Percentiles rank a stretch among this genome's conserved stretches.
phyloP scores from a whole-genome alignment of 2,888 invertebrate species.

The Eubasilissa splendida region DNA sequence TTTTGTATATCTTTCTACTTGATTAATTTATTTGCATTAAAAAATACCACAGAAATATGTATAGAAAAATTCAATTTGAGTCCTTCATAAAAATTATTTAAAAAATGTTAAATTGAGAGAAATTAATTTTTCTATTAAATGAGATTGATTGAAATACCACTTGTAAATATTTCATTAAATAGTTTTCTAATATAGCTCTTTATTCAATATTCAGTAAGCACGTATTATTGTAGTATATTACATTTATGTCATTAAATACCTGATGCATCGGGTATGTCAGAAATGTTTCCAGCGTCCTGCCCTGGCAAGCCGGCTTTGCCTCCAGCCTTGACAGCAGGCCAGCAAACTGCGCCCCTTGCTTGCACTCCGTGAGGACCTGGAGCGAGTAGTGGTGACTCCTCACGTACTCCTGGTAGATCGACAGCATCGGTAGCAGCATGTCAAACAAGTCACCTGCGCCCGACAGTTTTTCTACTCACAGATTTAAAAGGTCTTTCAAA shows the following conservation, averaged over 20 bases:
- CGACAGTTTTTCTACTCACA: constrained; percentile 58
- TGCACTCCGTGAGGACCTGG: constrained; percentile 93
- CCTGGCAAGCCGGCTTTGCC: constrained; percentile 89
- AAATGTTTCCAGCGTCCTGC: constrained; percentile 89
- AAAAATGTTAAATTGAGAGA: too few relatives aligned
- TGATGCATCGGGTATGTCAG: constrained; percentile 96
- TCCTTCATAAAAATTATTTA: too few relatives aligned
- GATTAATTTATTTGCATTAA: too few relatives aligned
- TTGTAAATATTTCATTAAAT: too few relatives aligned
- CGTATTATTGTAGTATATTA: too few relatives aligned
- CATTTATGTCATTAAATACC: constrained; percentile 67
- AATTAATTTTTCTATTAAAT: too few relatives aligned
- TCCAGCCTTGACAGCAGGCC: constrained; percentile 85
- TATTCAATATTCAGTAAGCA: too few relatives aligned
- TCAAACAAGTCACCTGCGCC: constrained; percentile 91
- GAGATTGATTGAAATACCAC: too few relatives aligned
- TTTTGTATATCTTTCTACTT: too few relatives aligned
- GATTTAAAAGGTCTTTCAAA: constrained; percentile 53
- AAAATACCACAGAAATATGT: too few relatives aligned
- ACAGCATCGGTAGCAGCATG: constrained; percentile 94
- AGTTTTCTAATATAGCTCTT: too few relatives aligned
- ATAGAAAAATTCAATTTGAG: too few relatives aligned
- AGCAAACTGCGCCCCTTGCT: constrained; percentile 86
- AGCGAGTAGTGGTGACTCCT: constrained; percentile 95
- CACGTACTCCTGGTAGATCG: constrained; percentile 96